Conservation (phyloP, 2,113 vertebrate species). For the Embiotoca jacksoni region DNA sequence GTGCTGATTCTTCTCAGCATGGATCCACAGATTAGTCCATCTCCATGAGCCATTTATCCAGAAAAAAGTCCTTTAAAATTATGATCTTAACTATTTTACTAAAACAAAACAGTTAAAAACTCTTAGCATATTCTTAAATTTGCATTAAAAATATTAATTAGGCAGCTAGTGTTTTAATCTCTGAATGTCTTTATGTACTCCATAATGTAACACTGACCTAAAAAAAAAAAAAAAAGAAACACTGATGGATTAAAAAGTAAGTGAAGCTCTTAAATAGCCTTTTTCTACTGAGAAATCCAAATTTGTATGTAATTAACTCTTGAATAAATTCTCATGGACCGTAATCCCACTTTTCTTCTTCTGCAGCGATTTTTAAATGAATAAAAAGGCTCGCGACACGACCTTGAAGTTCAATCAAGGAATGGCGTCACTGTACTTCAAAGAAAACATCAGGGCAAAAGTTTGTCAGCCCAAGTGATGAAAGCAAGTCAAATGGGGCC, state of each 20-base stretch:
- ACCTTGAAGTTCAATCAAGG: background rate
- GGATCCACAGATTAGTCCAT: background rate
- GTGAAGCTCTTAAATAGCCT: background rate
- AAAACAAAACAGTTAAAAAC: constrained; percentile 2
- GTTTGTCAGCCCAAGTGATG: constrained; percentile 45
- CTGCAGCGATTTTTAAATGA: background rate
- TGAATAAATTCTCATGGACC: background rate
- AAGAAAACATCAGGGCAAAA: constrained; percentile 19
- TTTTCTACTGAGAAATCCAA: background rate
- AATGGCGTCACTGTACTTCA: constrained; percentile 4
- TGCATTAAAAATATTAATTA: background rate
- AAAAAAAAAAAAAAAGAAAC: background rate
- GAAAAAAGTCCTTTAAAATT: background rate
- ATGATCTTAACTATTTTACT: background rate
- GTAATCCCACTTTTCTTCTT: background rate
- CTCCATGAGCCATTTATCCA: background rate
- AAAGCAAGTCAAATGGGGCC: constrained; percentile 20
- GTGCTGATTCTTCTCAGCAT: background rate
- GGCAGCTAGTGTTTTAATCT: background rate
- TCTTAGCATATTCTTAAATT: background rate
- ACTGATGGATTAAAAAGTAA: background rate
- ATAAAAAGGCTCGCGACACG: constrained; percentile 6
- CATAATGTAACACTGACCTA: background rate
- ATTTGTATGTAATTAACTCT: background rate
- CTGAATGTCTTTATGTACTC: background rate